Percentiles rank a stretch among this genome's conserved stretches.
These are phyloP conservation scores for Notoglanidium macrostoma DNA, from an alignment of 2,797 vertebrate genomes.

Conservation along the genomic window DNA sequence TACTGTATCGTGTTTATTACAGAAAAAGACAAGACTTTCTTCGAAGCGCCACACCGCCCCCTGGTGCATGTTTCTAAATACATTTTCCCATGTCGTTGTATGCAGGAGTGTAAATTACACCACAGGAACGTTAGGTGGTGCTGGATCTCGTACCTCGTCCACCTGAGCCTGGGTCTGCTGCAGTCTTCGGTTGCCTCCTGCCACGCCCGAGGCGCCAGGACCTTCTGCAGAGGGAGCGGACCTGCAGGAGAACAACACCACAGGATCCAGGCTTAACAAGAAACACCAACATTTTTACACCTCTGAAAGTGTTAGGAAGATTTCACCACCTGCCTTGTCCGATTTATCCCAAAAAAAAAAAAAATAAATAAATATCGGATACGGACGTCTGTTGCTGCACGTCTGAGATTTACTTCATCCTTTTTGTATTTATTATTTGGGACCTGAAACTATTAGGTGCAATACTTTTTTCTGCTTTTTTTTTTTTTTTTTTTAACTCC, in stretches of 20 bases:
- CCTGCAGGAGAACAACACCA: constrained; percentile 27
- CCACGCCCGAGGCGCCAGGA: constrained; percentile 44
- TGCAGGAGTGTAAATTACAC: neutral
- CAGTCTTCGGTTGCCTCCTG: constrained; percentile 70
- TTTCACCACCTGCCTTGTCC: neutral
- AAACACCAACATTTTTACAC: too few relatives aligned
- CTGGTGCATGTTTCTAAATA: neutral
- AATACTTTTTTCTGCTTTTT: too few relatives aligned
- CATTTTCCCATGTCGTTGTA: too few relatives aligned
- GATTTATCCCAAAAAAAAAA: neutral
- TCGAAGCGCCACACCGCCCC: neutral
- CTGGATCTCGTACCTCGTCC: constrained; percentile 70
- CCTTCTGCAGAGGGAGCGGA: constrained; percentile 52
- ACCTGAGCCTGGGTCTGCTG: constrained; percentile 82
- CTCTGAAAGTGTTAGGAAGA: neutral
- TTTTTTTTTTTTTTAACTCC: too few relatives aligned
- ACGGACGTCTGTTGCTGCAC: too few relatives aligned
- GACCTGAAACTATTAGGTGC: too few relatives aligned
- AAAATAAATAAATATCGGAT: too few relatives aligned
- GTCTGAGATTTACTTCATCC: too few relatives aligned
- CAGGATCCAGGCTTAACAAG: neutral
- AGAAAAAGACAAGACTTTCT: neutral
- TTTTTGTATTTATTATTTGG: too few relatives aligned
- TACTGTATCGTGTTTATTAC: neutral
- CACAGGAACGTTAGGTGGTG: too few relatives aligned